Conservation (phyloP, 2,113 vertebrate genomes). For the Gnathochromis pfefferi region DNA sequence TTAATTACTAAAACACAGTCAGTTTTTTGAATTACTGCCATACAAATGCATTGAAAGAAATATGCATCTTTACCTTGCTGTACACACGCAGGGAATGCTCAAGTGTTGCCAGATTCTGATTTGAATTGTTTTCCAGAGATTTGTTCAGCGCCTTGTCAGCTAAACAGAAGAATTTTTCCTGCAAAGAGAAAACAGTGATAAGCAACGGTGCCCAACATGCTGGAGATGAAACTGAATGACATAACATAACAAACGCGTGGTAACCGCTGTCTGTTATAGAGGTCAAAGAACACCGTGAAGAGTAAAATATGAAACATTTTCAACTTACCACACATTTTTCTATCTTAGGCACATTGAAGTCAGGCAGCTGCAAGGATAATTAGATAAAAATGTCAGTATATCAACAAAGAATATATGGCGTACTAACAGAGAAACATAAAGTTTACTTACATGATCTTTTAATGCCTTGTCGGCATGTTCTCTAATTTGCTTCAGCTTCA, state of each 20-base stretch:
- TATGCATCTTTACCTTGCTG: conserved; percentile 17
- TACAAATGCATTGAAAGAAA: background rate
- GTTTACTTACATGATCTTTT: background rate
- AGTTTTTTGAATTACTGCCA: background rate
- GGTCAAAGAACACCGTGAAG: background rate
- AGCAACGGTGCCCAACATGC: background rate
- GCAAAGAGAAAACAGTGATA: background rate
- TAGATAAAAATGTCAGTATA: background rate
- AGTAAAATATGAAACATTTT: background rate
- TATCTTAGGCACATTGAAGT: background rate
- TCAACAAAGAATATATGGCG: background rate
- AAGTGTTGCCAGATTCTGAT: fast-evolving
- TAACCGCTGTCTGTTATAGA: background rate
- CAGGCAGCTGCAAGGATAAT: background rate
- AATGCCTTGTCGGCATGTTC: fast-evolving
- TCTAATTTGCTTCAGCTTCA: fast-evolving
- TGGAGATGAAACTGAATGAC: background rate
- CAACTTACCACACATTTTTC: background rate
- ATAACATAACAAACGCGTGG: background rate
- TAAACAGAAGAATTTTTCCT: background rate
- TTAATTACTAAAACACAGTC: background rate
- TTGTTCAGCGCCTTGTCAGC: background rate
- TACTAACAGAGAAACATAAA: background rate
- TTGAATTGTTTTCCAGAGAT: fast-evolving
- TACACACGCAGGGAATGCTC: fast-evolving